A percentile compares a stretch with the other conserved stretches of the same genome.
phyloP scores from a whole-genome alignment of 37 sponge, comb jelly and placozoan species.

The Amphimedon queenslandica region DNA sequence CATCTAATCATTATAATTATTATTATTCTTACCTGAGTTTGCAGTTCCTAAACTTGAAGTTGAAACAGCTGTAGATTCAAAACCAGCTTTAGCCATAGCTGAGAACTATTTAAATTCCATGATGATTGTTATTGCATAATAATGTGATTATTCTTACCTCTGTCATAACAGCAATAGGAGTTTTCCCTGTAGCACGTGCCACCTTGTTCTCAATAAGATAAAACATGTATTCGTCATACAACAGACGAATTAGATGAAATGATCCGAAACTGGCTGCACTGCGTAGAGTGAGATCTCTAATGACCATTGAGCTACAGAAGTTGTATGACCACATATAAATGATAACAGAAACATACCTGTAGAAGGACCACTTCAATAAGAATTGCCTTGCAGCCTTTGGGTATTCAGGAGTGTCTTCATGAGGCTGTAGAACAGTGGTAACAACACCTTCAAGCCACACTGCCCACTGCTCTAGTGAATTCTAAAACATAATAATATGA shows the following conservation, averaged over 20 bases:
- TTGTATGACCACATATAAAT: not conserved
- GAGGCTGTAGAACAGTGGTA: conserved; percentile 63
- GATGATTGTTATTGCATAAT: too few species aligned
- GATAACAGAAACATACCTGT: conserved; percentile 59
- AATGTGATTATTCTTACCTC: conserved; percentile 80
- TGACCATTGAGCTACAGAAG: conserved; percentile 90
- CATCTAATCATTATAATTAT: too few species aligned
- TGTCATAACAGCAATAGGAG: conserved; percentile 91
- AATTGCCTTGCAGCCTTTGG: conserved; percentile 89
- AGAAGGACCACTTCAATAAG: conserved; percentile 99
- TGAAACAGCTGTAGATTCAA: too few species aligned
- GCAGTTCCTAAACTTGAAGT: too few species aligned
- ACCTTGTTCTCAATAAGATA: conserved; percentile 96
- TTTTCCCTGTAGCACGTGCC: conserved; percentile 65
- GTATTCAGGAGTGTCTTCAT: conserved; percentile 51
- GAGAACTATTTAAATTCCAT: too few species aligned
- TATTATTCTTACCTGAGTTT: too few species aligned
- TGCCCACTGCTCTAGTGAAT: conserved; percentile 93
- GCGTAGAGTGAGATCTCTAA: conserved; percentile 95
- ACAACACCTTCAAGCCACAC: conserved; percentile 91
- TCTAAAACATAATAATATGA: conserved; percentile 10
- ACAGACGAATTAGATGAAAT: conserved; percentile 94
- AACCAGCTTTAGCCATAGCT: too few species aligned
- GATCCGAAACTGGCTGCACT: conserved; percentile 99
- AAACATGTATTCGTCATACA: conserved; percentile 99